These are phyloP conservation scores for Drosophila meridionalis DNA, from an alignment of 2,888 invertebrate genomes.

Conservation along the genomic window DNA sequence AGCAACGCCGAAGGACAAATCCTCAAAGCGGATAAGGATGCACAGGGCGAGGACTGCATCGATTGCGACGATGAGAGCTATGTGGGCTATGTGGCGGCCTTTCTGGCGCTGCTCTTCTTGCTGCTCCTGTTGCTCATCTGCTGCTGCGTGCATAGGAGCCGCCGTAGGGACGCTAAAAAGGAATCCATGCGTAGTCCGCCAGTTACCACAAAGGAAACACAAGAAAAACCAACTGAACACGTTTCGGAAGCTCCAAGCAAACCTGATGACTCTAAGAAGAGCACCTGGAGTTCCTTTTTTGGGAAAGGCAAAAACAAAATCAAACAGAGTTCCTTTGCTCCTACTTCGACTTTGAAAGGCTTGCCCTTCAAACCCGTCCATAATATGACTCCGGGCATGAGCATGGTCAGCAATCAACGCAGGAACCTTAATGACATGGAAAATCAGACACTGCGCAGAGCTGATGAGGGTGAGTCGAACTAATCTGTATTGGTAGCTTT, in stretches of 20 bases:
- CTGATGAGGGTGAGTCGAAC: conserved; percentile 14
- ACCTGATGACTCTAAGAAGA: not conserved
- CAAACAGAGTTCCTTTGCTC: no score
- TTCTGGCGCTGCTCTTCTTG: conserved; percentile 49
- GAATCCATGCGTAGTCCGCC: not conserved
- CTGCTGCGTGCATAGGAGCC: conserved; percentile 39
- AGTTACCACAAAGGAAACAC: not conserved
- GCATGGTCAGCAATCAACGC: conserved; percentile 2
- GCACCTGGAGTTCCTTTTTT: conserved; percentile 34
- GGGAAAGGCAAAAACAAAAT: conserved; percentile 6
- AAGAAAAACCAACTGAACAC: not conserved
- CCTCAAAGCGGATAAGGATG: not conserved
- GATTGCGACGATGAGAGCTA: conserved; percentile 46
- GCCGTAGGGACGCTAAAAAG: not conserved
- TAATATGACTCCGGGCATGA: conserved; percentile 18
- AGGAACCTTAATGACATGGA: conserved; percentile 19
- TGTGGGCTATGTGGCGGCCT: conserved; percentile 45
- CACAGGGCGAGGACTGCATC: conserved; percentile 39
- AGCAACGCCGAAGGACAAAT: not conserved
- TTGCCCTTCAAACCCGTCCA: not conserved
- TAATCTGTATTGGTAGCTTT: not conserved
- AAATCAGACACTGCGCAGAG: conserved; percentile 8
- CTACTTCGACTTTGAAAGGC: not conserved
- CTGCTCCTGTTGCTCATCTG: conserved; percentile 56
- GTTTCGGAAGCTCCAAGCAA: rapidly evolving